A percentile compares a stretch with the other conserved stretches of the same genome.
Evolutionary conservation across 1,140 invertebrate genomes (phyloP).

Genomic region (Pristionchus pacificus): DNA sequence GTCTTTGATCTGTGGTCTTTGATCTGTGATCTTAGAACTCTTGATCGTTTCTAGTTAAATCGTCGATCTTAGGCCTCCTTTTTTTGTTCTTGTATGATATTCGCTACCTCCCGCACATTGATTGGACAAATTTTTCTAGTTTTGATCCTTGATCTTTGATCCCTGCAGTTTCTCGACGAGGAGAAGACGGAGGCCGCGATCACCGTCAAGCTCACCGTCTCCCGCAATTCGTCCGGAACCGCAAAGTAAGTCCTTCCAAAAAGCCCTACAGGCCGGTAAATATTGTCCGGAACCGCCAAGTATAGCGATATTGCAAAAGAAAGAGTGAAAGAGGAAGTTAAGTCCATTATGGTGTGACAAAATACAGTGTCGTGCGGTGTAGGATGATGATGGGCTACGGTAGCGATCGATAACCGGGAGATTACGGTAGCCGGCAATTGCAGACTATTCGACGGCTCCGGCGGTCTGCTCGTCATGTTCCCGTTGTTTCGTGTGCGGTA

Average conservation of each 20-base stretch:
- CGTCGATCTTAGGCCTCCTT: too few relatives aligned
- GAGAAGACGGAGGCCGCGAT: constrained; percentile 69
- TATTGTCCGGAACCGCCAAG: too few relatives aligned
- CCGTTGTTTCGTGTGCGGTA: constrained; percentile 88
- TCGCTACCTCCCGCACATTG: too few relatives aligned
- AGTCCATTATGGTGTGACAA: not conserved
- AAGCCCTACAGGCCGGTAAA: constrained; percentile 31
- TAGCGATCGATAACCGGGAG: constrained; percentile 60
- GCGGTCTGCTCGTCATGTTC: constrained; percentile 64
- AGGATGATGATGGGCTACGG: not conserved
- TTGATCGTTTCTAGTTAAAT: too few relatives aligned
- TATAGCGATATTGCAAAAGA: constrained; percentile 10
- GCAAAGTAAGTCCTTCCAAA: constrained; percentile 61
- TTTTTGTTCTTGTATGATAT: too few relatives aligned
- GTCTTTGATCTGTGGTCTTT: too few relatives aligned
- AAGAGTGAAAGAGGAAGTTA: not conserved
- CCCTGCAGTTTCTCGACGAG: constrained; percentile 69
- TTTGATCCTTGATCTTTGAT: not conserved
- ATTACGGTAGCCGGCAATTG: constrained; percentile 74
- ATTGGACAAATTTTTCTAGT: constrained; percentile 77
- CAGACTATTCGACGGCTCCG: constrained; percentile 21
- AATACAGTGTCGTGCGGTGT: not conserved
- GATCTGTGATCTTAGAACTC: too few relatives aligned
- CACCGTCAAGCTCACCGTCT: constrained; percentile 79
- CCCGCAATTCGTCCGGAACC: constrained; percentile 73